These are phyloP conservation scores for Pogona vitticeps DNA, from an alignment of 2,113 vertebrate genomes.

Conservation along the genomic window DNA sequence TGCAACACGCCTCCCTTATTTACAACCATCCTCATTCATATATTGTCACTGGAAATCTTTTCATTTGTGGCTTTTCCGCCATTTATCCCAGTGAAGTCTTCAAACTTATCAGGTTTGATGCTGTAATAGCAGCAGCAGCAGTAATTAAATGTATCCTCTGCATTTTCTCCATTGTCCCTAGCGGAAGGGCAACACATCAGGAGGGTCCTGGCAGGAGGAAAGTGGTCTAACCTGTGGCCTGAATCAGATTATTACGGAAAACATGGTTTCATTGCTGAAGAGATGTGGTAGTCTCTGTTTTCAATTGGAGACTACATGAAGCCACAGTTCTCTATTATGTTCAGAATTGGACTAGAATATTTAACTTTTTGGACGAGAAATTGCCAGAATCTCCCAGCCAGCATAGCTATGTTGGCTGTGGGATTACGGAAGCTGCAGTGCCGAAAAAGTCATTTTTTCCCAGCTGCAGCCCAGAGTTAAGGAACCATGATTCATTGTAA, in stretches of 20 bases:
- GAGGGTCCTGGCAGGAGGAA: neutral
- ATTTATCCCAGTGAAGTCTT: neutral
- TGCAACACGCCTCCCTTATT: conserved; percentile 16
- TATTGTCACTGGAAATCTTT: neutral
- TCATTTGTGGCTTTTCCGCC: fast-evolving
- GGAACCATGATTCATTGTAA: too few species aligned
- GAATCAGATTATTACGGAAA: neutral
- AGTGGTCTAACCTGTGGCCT: conserved; percentile 6
- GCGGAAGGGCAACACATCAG: neutral
- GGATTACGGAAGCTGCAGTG: too few species aligned
- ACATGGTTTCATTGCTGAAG: neutral
- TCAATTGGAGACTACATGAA: neutral
- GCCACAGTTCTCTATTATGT: neutral
- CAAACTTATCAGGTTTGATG: neutral
- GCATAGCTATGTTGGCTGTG: too few species aligned
- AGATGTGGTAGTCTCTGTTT: neutral
- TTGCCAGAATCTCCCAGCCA: too few species aligned
- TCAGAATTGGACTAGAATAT: neutral
- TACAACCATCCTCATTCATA: fast-evolving
- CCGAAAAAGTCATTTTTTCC: too few species aligned
- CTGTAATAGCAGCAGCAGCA: too few species aligned
- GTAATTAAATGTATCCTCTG: too few species aligned
- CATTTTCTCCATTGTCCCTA: too few species aligned
- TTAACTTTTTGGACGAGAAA: too few species aligned
- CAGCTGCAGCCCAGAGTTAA: too few species aligned